These are phyloP conservation scores for Diprion similis DNA, from an alignment of 1,140 invertebrate genomes.

Conservation along the genomic window DNA sequence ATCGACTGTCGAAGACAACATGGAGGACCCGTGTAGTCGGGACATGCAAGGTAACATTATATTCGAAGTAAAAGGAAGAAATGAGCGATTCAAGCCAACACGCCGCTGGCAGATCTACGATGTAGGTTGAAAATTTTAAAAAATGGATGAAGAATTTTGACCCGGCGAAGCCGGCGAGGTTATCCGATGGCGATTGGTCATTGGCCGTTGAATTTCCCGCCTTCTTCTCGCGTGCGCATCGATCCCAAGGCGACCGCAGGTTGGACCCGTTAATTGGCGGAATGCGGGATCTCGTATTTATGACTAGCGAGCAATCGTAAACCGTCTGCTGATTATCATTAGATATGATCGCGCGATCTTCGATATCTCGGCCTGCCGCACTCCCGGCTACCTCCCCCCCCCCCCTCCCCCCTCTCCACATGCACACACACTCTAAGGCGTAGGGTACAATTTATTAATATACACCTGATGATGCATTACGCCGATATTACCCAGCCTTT, in stretches of 20 bases:
- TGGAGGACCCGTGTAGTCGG: too few species aligned
- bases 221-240: conserved; percentile 28
- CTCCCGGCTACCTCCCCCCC: neutral
- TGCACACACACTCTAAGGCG: too few species aligned
- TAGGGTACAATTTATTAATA: conserved; percentile 9
- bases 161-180: too few species aligned
- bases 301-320: conserved; percentile 28
- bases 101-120: too few species aligned
- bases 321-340: conserved; percentile 44
- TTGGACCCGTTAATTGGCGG: conserved; percentile 40
- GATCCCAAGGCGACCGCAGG: conserved; percentile 27
- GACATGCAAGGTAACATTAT: too few species aligned
- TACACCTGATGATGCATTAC: conserved; percentile 13
- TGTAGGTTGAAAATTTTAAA: too few species aligned
- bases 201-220: conserved; percentile 5
- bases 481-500: neutral
- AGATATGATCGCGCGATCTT: conserved; percentile 40
- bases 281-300: conserved; percentile 33
- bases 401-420: too few species aligned
- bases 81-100: too few species aligned
- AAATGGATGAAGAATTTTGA: too few species aligned
- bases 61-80: too few species aligned
- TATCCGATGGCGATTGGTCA: neutral
- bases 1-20: too few species aligned
- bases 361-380: conserved; percentile 30